Evolutionary conservation across 2,797 vertebrate species (phyloP).

Genomic region (Scleropages formosus): DNA sequence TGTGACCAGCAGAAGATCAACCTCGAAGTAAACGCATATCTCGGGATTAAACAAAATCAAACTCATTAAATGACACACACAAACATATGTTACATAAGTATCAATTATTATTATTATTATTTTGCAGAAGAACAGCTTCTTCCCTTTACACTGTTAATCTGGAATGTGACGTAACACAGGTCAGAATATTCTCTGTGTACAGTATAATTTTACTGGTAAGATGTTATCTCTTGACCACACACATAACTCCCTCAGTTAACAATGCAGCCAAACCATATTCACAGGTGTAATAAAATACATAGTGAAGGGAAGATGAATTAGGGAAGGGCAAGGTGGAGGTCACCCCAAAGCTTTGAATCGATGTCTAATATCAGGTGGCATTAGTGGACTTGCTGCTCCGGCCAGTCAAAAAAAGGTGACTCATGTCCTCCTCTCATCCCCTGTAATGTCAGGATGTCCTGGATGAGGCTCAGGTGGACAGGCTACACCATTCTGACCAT

Average conservation of each 20-base stretch:
- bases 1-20: too few species aligned
- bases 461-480: not conserved
- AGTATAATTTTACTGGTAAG: not conserved
- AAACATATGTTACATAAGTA: too few species aligned
- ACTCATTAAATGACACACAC: too few species aligned
- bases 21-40: too few species aligned
- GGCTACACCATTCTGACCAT: too few species aligned
- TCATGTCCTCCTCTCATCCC: slow-evolving; percentile 10
- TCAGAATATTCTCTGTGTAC: not conserved
- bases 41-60: too few species aligned
- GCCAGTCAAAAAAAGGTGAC: not conserved
- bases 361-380: not conserved
- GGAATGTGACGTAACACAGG: not conserved
- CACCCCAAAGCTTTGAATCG: not conserved
- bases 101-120: not conserved
- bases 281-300: not conserved
- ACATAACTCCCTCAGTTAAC: not conserved
- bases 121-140: not conserved
- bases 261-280: not conserved
- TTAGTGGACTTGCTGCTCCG: not conserved
- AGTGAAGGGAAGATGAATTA: not conserved
- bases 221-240: not conserved
- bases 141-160: not conserved
- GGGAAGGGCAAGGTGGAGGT: not conserved
- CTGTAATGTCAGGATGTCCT: slow-evolving; percentile 15